Conservation (phyloP, 2,797 vertebrate species). For the Anomalospiza imberbis region DNA sequence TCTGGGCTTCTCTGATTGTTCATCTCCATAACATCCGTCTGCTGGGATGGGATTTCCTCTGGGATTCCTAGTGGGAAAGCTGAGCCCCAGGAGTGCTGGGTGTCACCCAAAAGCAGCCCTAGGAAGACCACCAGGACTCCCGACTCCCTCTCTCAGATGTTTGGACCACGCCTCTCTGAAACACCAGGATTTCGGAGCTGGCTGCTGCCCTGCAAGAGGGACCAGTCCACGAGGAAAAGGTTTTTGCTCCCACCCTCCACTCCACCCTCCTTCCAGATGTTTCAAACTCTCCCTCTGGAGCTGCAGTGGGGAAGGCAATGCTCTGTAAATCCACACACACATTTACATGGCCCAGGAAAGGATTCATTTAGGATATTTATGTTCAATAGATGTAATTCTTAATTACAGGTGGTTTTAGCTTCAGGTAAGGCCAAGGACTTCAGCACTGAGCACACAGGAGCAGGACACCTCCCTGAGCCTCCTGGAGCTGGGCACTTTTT, state of each 20-base stretch:
- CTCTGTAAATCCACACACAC: rapidly evolving
- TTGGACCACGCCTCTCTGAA: not conserved
- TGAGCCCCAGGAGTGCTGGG: not conserved
- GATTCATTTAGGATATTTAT: rapidly evolving
- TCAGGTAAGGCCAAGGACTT: not conserved
- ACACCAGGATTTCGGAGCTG: not conserved
- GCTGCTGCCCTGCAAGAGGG: not conserved
- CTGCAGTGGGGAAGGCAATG: no score
- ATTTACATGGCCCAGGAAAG: rapidly evolving
- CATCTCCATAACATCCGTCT: not conserved
- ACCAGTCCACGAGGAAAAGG: not conserved
- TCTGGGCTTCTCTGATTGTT: not conserved
- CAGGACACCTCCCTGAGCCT: not conserved
- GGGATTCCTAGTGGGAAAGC: not conserved
- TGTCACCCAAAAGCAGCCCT: not conserved
- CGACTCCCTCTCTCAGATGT: not conserved
- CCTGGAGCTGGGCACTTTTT: not conserved
- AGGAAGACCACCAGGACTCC: not conserved
- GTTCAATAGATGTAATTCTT: not conserved
- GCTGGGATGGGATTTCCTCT: not conserved
- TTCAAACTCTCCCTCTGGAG: not conserved
- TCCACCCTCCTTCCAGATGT: not conserved
- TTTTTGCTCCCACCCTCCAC: not conserved
- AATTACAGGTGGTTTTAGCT: not conserved
- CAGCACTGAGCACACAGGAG: not conserved